Conservation (phyloP, 1,140 invertebrate species). For the Psilanteris sp. region DNA sequence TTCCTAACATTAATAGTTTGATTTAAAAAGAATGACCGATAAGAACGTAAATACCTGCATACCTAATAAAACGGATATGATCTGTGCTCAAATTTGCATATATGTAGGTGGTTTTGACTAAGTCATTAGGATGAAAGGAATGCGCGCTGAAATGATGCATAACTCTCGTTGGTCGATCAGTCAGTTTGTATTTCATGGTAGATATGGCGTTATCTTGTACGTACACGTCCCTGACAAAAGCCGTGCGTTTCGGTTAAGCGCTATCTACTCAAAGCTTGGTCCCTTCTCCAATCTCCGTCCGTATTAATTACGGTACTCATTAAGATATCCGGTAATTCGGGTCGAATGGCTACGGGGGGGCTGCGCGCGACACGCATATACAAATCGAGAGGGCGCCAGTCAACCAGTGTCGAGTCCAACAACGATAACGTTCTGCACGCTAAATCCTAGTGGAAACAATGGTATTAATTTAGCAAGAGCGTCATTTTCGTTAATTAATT, state of each 20-base stretch:
- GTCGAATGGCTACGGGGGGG: conserved; percentile 57
- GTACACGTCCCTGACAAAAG: conserved; percentile 73
- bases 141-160: conserved; percentile 46
- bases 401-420: conserved; percentile 50
- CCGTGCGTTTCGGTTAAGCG: conserved; percentile 72
- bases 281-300: conserved; percentile 76
- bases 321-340: conserved; percentile 76
- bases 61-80: conserved; percentile 42
- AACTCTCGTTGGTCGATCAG: conserved; percentile 63
- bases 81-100: conserved; percentile 37
- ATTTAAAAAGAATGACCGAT: conserved; percentile 26
- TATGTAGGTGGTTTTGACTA: conserved; percentile 35
- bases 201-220: conserved; percentile 75
- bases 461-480: conserved; percentile 74
- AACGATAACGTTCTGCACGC: conserved; percentile 43
- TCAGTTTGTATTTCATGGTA: conserved; percentile 74
- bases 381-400: conserved; percentile 57
- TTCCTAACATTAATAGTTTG: conserved; percentile 27
- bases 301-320: conserved; percentile 80
- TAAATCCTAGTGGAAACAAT: conserved; percentile 47
- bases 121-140: conserved; percentile 57
- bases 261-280: conserved; percentile 68
- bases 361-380: conserved; percentile 61
- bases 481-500: conserved; percentile 78
- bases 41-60: conserved; percentile 41